Percentiles rank a stretch among this genome's conserved stretches.
Evolutionary conservation across 2,797 vertebrate genomes (phyloP).

Genomic region (Arremon brunneinucha): DNA sequence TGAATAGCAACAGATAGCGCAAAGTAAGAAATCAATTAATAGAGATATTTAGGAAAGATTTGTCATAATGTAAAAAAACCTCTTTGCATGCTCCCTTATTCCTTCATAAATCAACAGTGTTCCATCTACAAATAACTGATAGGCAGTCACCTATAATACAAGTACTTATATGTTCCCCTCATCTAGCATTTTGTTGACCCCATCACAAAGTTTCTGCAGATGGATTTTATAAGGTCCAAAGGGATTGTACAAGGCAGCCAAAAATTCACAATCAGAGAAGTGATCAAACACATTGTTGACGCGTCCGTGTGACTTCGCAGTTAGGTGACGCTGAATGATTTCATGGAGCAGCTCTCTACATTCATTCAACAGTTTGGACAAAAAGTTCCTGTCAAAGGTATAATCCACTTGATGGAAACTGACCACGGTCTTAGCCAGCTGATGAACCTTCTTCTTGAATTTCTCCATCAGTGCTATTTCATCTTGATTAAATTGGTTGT

Average conservation of each 20-base stretch:
- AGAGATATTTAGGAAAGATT: constrained; percentile 46
- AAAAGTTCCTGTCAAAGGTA: constrained; percentile 81
- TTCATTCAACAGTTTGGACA: constrained; percentile 79
- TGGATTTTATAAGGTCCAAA: constrained; percentile 80
- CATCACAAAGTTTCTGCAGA: constrained; percentile 82
- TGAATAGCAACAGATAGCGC: constrained; percentile 31
- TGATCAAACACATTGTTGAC: constrained; percentile 82
- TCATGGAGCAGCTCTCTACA: constrained; percentile 80
- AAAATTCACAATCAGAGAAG: constrained; percentile 83
- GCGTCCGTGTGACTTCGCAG: constrained; percentile 82
- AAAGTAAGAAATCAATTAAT: constrained; percentile 27
- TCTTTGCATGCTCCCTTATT: constrained; percentile 59
- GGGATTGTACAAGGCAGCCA: constrained; percentile 83
- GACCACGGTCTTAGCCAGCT: constrained; percentile 81
- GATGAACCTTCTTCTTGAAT: constrained; percentile 83
- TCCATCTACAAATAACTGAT: constrained; percentile 39
- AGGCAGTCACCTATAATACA: constrained; percentile 9
- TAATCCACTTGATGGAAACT: constrained; percentile 84
- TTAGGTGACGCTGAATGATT: constrained; percentile 81
- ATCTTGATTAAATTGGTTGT: constrained; percentile 82
- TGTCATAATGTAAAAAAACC: constrained; percentile 29
- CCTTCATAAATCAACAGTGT: constrained; percentile 73
- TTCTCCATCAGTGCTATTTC: constrained; percentile 80
- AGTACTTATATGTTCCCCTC: constrained; percentile 79
- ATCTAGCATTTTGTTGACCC: constrained; percentile 84